These are phyloP conservation scores for Xanthorhoe spadicearia DNA, from an alignment of 2,888 invertebrate genomes.

Conservation along the genomic window DNA sequence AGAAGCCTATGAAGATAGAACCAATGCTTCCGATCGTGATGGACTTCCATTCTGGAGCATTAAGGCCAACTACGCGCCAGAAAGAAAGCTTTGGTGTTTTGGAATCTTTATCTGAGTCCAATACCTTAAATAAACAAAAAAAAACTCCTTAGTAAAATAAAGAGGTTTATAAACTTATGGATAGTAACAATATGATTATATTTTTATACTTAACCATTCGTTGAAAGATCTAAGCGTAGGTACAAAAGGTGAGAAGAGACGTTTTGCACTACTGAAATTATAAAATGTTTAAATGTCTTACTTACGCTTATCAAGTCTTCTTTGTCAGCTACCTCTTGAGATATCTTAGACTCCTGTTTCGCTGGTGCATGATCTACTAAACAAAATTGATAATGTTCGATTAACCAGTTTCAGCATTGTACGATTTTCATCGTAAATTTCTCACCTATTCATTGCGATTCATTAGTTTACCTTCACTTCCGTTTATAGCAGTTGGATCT, in stretches of 20 bases:
- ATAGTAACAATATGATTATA: too few relatives aligned
- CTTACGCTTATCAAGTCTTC: conserved; percentile 31
- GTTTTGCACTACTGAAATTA: too few relatives aligned
- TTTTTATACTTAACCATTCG: too few relatives aligned
- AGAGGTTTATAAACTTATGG: too few relatives aligned
- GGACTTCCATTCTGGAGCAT: conserved; percentile 86
- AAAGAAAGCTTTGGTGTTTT: conserved; percentile 60
- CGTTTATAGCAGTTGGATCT: conserved; percentile 45
- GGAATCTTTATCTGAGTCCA: conserved; percentile 41
- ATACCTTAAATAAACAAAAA: conserved; percentile 30
- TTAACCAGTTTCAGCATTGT: not conserved
- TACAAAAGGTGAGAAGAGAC: too few relatives aligned
- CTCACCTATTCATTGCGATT: not conserved
- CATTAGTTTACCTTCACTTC: conserved; percentile 42
- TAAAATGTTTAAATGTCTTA: conserved; percentile 1
- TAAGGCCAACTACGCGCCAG: conserved; percentile 81
- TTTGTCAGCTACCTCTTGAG: conserved; percentile 36
- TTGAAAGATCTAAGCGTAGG: too few relatives aligned
- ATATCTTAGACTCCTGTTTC: conserved; percentile 43
- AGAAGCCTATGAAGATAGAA: conserved; percentile 86
- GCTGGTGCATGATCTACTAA: conserved; percentile 24
- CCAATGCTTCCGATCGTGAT: conserved; percentile 84
- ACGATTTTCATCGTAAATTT: not conserved
- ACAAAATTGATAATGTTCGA: conserved; percentile 17
- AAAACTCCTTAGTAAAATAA: too few relatives aligned